These are phyloP conservation scores for Anniella stebbinsi DNA, from an alignment of 2,797 vertebrate genomes.

Conservation along the genomic window DNA sequence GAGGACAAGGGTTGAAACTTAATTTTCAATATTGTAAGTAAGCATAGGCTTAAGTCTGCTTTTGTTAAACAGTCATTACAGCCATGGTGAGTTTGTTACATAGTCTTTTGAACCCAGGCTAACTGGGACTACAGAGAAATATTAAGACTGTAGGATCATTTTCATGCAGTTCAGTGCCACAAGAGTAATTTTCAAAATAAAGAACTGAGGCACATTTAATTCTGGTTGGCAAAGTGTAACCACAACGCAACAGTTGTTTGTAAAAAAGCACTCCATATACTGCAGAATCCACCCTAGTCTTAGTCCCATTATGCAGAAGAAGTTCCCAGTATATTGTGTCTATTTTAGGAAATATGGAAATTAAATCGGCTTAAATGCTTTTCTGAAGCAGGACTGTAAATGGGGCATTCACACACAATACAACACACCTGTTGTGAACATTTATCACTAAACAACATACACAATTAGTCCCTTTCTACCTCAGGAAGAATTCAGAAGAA, in stretches of 20 bases:
- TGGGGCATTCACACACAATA: not conserved
- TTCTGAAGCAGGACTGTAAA: constrained; percentile 39
- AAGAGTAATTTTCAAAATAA: not conserved
- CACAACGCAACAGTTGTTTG: not conserved
- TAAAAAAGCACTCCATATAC: not conserved
- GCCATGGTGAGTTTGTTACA: not conserved
- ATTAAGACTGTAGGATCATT: not conserved
- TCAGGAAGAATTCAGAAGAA: constrained; percentile 63
- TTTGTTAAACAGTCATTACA: not conserved
- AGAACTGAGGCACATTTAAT: not conserved
- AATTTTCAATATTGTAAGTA: constrained; percentile 47
- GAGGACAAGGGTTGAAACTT: constrained; percentile 43
- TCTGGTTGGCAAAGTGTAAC: not conserved
- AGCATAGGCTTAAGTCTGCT: constrained; percentile 9
- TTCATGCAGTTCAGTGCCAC: not conserved
- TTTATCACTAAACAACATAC: constrained; percentile 45
- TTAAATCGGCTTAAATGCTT: constrained; percentile 43
- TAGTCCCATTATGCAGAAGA: not conserved
- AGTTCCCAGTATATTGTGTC: too few species aligned
- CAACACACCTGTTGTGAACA: not conserved
- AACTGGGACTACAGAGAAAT: not conserved
- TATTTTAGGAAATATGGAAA: constrained; percentile 30
- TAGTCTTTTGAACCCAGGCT: not conserved
- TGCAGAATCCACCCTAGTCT: not conserved
- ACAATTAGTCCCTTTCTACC: constrained; percentile 49